Base-by-base conservation (phyloP, 1,140 invertebrate genomes). In the Bicyclus anynana region DNA sequence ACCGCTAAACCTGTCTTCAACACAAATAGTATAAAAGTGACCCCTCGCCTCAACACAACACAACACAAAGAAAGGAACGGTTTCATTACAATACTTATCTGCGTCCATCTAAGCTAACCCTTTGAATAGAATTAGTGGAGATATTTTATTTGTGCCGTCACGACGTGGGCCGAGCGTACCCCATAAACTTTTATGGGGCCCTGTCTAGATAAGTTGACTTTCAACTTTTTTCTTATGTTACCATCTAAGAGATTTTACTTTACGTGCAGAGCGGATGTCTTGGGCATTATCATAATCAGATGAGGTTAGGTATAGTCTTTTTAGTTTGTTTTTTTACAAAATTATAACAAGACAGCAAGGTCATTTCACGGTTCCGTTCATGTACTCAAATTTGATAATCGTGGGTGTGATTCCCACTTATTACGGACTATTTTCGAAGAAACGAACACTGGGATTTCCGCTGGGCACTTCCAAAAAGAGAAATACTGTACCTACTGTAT, bases 111-210 rank as follows among this genome's bases (percentile, higher is more conserved):
- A 17, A 40, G 13, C 54, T 59, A 64, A 62, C 65, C 62, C 64
- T 63, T 67, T 50, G 59, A 58, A 67, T 58, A 65, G 47, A 48
- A 40, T 27, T 14, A 5, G 9, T 51, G 37, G 49, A 49, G 33
- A 20, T 50, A 50, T 35, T 53, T 46, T 21, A 44, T 49, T 57
- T 48, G 59, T 37, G 55, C 48, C 69, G 65, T 68, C 67, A 61
- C 56, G 16, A 27, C 14, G 21, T 49, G 37, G 37, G 37, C 37
- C 53, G 46, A 48, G 53, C 37, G 29, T 38, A 51, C 33, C 14
- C 68, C 65, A 69, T 76, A 67, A 69, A 76, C 23, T 67, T 76
- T 76, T 69, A 73, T 76, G 64, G 62, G 65, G 49, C 18, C 64
- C 65, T 20, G 53, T 48, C 53, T 27, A 61, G 71, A 51, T 58